Evolutionary conservation across 2,113 vertebrate genomes (phyloP).

Genomic region (Mus spicilegus): DNA sequence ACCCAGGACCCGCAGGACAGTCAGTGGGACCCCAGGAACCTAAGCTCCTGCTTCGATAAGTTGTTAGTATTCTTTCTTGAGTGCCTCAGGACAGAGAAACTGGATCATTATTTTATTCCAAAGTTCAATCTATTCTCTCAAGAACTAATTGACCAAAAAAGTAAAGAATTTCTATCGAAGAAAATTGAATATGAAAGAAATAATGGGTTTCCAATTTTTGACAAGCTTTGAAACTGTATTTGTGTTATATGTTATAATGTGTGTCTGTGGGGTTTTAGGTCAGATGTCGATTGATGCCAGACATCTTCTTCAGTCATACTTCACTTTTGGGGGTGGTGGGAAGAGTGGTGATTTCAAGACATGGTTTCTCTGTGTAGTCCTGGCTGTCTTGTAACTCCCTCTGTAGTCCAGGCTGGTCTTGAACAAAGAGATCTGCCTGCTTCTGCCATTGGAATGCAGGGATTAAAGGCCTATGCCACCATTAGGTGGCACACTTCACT

Average conservation of each 20-base stretch:
- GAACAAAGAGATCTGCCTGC: background rate
- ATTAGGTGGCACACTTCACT: background rate
- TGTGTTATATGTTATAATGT: background rate
- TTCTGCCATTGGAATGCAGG: background rate
- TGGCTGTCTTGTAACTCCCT: background rate
- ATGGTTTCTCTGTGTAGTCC: background rate
- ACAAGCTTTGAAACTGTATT: slow-evolving; percentile 53
- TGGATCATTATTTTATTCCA: slow-evolving; percentile 92
- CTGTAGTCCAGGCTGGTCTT: background rate
- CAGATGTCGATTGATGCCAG: background rate
- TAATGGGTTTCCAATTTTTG: slow-evolving; percentile 88
- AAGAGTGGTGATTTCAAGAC: background rate
- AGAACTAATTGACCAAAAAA: slow-evolving; percentile 21
- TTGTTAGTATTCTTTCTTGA: slow-evolving; percentile 85
- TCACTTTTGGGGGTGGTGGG: background rate
- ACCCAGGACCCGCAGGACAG: slow-evolving; percentile 80
- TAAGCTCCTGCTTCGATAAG: slow-evolving; percentile 86
- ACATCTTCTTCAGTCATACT: background rate
- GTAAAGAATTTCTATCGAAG: slow-evolving; percentile 76
- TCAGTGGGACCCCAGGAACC: slow-evolving; percentile 81
- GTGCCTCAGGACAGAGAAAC: slow-evolving; percentile 73
- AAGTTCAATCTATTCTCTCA: slow-evolving; percentile 87
- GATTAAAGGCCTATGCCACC: background rate
- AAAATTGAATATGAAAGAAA: slow-evolving; percentile 83
- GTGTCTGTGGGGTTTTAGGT: background rate